Base-by-base conservation (phyloP, 2,113 vertebrate genomes). In the Callipepla squamata region DNA sequence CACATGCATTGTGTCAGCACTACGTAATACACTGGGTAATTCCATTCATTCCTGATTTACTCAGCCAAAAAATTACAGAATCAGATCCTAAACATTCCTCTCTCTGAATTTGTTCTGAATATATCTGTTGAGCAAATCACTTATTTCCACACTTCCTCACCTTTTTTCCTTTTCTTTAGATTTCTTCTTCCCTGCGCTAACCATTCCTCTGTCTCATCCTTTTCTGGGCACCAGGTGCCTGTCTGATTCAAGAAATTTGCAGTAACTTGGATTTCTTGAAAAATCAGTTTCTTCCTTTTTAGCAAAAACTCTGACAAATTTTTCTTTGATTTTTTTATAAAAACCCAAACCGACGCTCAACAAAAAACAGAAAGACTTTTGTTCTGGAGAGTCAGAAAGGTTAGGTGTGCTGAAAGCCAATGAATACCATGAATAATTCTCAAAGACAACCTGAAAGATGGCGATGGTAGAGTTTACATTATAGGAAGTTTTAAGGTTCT, bases 371-470 rank as follows among this genome's bases (percentile, higher is more conserved):
- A 36, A 67, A 57, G 50, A 3, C 20, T 67, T 83, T 73, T 25
- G 8, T 20, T 58, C 48, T 26, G n/a, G 34, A 26, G 19, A 48
- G 25, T 28, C 22, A 44, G 45, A 80, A 80, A 72, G 0, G 0
- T 55, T 51, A 34, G 51, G 6, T 25, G 47, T n/a, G 11, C 44
- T 51, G 57, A 75, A 57, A 66, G 47, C 23, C 8, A 48, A 44
- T 0, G 4, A 38, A 30, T 44, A 34, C 0, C 3, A 0, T 74
- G n/a, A 16, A 34, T 1, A 3, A 7, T 55, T 80, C 78, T 25
- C 48, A 21, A 62, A 67, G 47, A 75, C 74, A 62, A 51, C 6
- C 6, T 65, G 34, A 40, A 47, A 66, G 57, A 32, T 12, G 7
- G 30, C 2, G 0, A 12, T 26, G 23, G 14, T 9, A 1, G 23